Base-by-base conservation (phyloP, 2,113 vertebrate species). In the Planiliza haematocheilus region DNA sequence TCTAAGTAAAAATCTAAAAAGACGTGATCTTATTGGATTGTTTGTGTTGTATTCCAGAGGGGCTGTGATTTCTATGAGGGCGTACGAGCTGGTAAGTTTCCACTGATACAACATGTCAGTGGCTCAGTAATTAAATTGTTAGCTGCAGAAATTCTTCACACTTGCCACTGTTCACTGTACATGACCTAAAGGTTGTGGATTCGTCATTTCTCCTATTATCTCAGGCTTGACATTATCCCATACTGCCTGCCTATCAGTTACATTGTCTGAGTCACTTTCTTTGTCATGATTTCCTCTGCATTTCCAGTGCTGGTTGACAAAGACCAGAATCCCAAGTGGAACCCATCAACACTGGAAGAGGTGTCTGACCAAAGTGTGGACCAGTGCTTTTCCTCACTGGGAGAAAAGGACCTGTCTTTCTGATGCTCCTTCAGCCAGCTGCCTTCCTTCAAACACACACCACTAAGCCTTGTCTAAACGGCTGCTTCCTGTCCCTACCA, bases 31-130 rank as follows among this genome's bases (percentile, higher is more conserved):
- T 2, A 60, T 53, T 45, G 0, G 13, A 16, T 59, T 75, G 38
- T 77, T 64, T 71, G 17, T 75, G 52, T 71, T 84, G 42, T 83
- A 14, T 95, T 95, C 46, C 94, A 99, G 97, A 91, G 73, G 69
- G 95, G 95, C 70, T 91, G 92, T 10, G 98, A 99, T 85, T 98
- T 99, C 85, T 95, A 95, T 0, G 98, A 99, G 92, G 97, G 97
- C 0, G 96, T 99, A 13, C 92, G 97, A 90, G 95, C 97, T 45
- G 93, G 98, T 99, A 90, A 95, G 94, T 85, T 18, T 5, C 24
- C 5, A 30, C 24, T 5, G 24, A 30, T 30, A 5, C 2, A 30
- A 30, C 24, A 30, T 5, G 5, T 30, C 24, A 30, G 5, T n/a
- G 30, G 37, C 20, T 30, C n/a, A 36, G 20, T 9, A 10, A 38